phyloP scores from a whole-genome alignment of 2,888 invertebrate species.

The Flabesymbios commensalis region DNA sequence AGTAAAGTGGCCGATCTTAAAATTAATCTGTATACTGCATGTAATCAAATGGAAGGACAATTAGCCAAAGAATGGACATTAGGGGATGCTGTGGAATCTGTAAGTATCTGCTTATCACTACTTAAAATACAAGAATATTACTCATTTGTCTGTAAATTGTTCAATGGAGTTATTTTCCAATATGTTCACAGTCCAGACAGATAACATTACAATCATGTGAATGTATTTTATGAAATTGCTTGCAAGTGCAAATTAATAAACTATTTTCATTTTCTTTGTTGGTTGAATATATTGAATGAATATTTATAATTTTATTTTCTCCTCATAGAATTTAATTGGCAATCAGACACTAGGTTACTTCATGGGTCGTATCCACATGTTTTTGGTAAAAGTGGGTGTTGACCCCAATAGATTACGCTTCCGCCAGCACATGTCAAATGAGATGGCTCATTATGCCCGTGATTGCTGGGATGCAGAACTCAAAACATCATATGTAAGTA shows the following conservation, averaged over 20 bases:
- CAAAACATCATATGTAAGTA: conserved; percentile 84
- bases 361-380: conserved; percentile 91
- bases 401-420: conserved; percentile 85
- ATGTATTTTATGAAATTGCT: neutral
- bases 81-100: conserved; percentile 82
- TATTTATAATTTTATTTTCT: conserved; percentile 2
- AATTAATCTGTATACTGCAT: conserved; percentile 88
- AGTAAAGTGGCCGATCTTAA: conserved; percentile 72
- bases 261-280: neutral
- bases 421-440: conserved; percentile 97
- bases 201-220: neutral
- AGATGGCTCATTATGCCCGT: conserved; percentile 99
- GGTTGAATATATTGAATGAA: neutral
- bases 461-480: conserved; percentile 99
- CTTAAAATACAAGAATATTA: too few relatives aligned
- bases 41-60: conserved; percentile 96
- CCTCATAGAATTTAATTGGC: conserved; percentile 71
- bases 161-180: neutral
- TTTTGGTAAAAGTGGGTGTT: conserved; percentile 84
- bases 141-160: neutral
- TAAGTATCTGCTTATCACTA: too few relatives aligned
- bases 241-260: neutral
- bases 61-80: conserved; percentile 77
- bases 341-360: conserved; percentile 98
- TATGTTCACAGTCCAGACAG: neutral